A percentile compares a stretch with the other conserved stretches of the same genome.
Evolutionary conservation across 1,140 invertebrate species (phyloP).

Genomic region (Drosophila orena): DNA sequence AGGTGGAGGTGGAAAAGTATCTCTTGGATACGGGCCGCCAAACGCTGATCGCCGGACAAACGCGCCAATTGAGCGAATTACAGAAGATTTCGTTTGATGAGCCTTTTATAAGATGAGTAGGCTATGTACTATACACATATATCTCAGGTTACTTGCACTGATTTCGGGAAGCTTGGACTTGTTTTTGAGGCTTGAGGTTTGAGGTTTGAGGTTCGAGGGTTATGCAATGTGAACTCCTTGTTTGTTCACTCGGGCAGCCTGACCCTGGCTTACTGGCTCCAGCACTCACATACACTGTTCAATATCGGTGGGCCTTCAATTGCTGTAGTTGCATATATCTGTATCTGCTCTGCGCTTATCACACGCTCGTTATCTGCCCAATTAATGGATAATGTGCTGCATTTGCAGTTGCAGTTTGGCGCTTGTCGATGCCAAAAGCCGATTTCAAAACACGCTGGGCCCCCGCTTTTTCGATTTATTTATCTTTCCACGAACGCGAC

Average conservation of each 20-base stretch:
- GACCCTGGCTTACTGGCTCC: neutral
- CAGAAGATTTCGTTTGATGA: constrained; percentile 79
- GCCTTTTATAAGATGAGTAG: constrained; percentile 54
- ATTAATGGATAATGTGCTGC: constrained; percentile 37
- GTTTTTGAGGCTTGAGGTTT: constrained; percentile 20
- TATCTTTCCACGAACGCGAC: constrained; percentile 54
- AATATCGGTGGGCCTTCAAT: constrained; percentile 6
- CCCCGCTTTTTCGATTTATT: constrained; percentile 41
- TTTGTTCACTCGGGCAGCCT: neutral
- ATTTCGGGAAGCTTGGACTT: constrained; percentile 37
- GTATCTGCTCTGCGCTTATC: constrained; percentile 40
- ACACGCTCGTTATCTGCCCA: constrained; percentile 47
- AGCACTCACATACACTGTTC: constrained; percentile 1
- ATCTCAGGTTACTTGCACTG: constrained; percentile 48
- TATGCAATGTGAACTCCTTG: constrained; percentile 46
- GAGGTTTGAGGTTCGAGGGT: constrained; percentile 15
- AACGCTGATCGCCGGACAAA: constrained; percentile 53
- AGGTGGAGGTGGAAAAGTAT: constrained; percentile 53
- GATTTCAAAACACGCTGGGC: constrained; percentile 62
- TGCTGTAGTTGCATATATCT: constrained; percentile 5
- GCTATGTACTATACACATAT: constrained; percentile 13
- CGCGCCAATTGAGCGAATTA: constrained; percentile 77
- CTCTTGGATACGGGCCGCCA: constrained; percentile 69
- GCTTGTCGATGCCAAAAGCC: constrained; percentile 39
- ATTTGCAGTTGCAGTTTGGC: constrained; percentile 44